Conservation (phyloP, 2,888 invertebrate species). For the Hypselothyrea guttata region DNA sequence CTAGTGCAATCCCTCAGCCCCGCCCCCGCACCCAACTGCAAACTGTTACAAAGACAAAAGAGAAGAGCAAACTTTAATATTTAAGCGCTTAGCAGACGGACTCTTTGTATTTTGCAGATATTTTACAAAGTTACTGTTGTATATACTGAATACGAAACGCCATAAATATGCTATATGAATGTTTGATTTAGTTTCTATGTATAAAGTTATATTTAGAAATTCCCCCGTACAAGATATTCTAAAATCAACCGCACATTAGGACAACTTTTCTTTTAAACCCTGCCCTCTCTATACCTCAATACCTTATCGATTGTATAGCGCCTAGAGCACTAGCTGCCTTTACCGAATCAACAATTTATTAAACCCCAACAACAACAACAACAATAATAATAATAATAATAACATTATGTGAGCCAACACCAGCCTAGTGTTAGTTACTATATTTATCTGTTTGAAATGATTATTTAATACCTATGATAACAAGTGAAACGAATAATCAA, state of each 20-base stretch:
- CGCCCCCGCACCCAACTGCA: slow-evolving; percentile 4
- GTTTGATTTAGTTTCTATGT: slow-evolving; percentile 56
- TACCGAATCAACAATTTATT: slow-evolving; percentile 20
- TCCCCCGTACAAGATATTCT: slow-evolving; percentile 43
- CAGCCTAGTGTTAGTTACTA: slow-evolving; percentile 52
- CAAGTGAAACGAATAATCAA: slow-evolving; percentile 63
- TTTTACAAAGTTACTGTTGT: slow-evolving; percentile 47
- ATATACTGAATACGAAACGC: slow-evolving; percentile 63
- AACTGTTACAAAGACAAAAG: slow-evolving; percentile 21
- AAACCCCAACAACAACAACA: slow-evolving; percentile 4
- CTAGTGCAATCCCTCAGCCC: not conserved
- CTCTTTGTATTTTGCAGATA: slow-evolving; percentile 48
- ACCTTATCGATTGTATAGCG: slow-evolving; percentile 22
- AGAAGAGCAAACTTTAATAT: slow-evolving; percentile 34
- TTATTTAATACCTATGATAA: slow-evolving; percentile 66
- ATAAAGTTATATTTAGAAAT: slow-evolving; percentile 62
- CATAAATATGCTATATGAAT: slow-evolving; percentile 40
- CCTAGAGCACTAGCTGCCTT: slow-evolving; percentile 38
- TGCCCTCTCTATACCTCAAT: not conserved
- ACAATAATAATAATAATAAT: slow-evolving; percentile 2
- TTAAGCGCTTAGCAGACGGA: slow-evolving; percentile 57
- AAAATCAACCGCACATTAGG: slow-evolving; percentile 14
- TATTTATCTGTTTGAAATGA: slow-evolving; percentile 70
- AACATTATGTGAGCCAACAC: slow-evolving; percentile 1
- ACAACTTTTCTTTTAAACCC: slow-evolving; percentile 11